Conservation (phyloP, 2,797 vertebrate genomes). For the Glyptemys insculpta region DNA sequence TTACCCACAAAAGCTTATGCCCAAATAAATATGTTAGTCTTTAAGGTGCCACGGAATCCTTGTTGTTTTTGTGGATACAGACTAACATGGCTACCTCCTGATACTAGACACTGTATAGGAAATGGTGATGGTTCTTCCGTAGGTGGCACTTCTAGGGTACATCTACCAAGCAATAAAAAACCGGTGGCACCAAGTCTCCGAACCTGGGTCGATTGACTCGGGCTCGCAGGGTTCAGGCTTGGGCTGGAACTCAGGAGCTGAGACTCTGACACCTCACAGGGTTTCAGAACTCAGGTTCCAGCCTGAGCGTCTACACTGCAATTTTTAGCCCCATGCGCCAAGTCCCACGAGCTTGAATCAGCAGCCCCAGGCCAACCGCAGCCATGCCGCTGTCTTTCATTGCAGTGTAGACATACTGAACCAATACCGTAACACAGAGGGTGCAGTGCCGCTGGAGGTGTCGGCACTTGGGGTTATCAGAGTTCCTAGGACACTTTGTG, state of each 20-base stretch:
- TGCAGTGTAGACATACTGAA: not conserved
- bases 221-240: too few species aligned
- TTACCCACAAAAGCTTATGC: too few species aligned
- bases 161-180: not conserved
- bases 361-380: not conserved
- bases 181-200: not conserved
- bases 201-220: not conserved
- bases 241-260: not conserved
- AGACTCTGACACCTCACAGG: not conserved
- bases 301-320: not conserved
- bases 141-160: not conserved
- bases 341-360: not conserved
- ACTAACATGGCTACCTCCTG: too few species aligned
- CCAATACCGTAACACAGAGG: conserved; percentile 52
- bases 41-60: too few species aligned
- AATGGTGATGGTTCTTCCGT: not conserved
- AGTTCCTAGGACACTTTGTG: not conserved
- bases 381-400: too few species aligned
- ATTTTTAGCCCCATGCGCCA: not conserved
- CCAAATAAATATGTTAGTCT: too few species aligned
- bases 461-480: conserved; percentile 32
- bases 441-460: not conserved
- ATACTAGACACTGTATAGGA: not conserved
- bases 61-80: not conserved
- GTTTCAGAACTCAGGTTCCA: not conserved